phyloP scores from a whole-genome alignment of 1,140 invertebrate species.

The Brachystomella parvula region DNA sequence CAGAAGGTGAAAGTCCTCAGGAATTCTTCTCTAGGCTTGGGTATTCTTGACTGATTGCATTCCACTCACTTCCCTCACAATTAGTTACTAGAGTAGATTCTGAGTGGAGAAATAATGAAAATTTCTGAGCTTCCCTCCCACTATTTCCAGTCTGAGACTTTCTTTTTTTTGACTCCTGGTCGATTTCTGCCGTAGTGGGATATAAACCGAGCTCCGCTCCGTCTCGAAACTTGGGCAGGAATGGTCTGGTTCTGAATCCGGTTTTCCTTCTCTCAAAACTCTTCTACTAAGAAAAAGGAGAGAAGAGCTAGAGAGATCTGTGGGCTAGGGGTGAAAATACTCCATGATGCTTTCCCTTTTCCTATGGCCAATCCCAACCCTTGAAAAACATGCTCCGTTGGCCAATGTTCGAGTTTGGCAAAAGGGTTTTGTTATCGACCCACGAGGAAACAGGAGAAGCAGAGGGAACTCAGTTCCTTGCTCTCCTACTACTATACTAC shows the following conservation, averaged over 20 bases:
- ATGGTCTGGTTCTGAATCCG: background rate
- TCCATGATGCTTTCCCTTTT: slow-evolving; percentile 11
- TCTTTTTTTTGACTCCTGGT: background rate
- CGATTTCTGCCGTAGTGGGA: background rate
- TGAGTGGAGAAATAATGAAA: background rate
- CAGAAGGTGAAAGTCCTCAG: too few relatives aligned
- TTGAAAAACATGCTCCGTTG: background rate
- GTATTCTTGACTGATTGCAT: background rate
- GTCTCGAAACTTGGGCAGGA: background rate
- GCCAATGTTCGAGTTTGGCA: background rate
- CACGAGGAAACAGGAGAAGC: background rate
- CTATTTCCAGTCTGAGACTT: background rate
- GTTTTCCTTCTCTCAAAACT: background rate
- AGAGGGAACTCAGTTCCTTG: too few relatives aligned
- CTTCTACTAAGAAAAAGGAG: background rate
- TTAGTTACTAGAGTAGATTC: background rate
- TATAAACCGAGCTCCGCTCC: background rate
- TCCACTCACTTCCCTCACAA: too few relatives aligned
- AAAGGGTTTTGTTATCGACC: slow-evolving; percentile 8
- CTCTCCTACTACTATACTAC: too few relatives aligned
- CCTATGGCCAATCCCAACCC: background rate
- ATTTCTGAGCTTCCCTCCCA: background rate
- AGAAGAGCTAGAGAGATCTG: too few relatives aligned
- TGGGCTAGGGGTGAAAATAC: background rate
- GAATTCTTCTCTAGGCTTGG: background rate